These are phyloP conservation scores for Characodon lateralis DNA, from an alignment of 2,797 vertebrate genomes.

Conservation along the genomic window DNA sequence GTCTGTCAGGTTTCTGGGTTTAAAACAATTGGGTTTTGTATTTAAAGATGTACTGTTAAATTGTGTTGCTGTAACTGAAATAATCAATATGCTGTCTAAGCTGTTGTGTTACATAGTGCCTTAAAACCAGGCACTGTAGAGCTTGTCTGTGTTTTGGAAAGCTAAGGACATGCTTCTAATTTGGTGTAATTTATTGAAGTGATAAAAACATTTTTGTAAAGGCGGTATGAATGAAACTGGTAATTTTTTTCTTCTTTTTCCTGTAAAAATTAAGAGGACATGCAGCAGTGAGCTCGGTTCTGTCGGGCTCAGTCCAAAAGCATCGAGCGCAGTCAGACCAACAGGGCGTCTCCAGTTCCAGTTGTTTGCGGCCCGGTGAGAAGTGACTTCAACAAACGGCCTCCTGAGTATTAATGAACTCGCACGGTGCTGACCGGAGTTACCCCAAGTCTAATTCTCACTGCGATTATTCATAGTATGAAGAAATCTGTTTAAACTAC, in stretches of 20 bases:
- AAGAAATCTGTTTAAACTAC: neutral
- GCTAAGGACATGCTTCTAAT: conserved; percentile 27
- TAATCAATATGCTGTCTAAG: conserved; percentile 10
- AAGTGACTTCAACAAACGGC: conserved; percentile 20
- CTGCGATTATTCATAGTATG: conserved; percentile 4
- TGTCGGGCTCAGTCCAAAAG: neutral
- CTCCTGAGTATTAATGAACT: conserved; percentile 15
- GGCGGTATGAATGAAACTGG: neutral
- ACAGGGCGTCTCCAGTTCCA: conserved; percentile 13
- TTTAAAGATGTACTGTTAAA: conserved; percentile 28
- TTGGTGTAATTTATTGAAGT: conserved; percentile 42
- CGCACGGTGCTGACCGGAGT: neutral
- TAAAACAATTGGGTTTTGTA: conserved; percentile 28
- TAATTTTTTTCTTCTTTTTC: neutral
- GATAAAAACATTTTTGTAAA: conserved; percentile 6
- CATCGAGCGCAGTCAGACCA: too few species aligned
- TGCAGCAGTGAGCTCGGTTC: neutral
- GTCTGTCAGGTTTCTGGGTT: neutral
- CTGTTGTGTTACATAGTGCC: conserved; percentile 5
- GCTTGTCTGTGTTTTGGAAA: conserved; percentile 22
- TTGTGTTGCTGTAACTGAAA: conserved; percentile 13
- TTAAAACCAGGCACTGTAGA: conserved; percentile 23
- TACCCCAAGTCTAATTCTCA: neutral
- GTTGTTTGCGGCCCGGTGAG: conserved; percentile 26
- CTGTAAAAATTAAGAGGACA: neutral